Evolutionary conservation across 1,140 invertebrate species (phyloP).

Genomic region (Papilio polytes): DNA sequence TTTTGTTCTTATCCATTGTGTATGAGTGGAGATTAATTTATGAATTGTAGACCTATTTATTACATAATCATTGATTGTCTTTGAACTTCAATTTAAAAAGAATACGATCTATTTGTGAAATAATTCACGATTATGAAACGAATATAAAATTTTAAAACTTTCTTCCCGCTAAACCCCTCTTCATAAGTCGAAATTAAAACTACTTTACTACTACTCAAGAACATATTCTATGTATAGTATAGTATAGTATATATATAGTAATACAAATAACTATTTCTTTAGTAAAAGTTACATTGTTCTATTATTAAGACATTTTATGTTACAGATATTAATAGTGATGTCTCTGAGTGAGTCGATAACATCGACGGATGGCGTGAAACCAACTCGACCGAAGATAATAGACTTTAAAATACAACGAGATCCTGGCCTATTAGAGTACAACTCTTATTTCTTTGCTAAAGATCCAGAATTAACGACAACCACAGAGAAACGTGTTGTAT

Average conservation of each 20-base stretch:
- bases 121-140: not conserved
- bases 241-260: too few species aligned
- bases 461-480: not conserved
- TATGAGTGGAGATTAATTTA: not conserved
- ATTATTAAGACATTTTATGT: not conserved
- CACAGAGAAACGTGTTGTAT: not conserved
- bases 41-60: not conserved
- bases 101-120: not conserved
- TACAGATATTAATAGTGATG: conserved; percentile 10
- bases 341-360: conserved; percentile 9
- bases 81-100: not conserved
- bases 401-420: conserved; percentile 15
- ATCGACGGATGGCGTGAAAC: not conserved
- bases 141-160: not conserved
- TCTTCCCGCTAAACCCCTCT: not conserved
- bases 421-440: not conserved
- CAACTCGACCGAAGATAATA: not conserved
- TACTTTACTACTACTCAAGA: too few species aligned
- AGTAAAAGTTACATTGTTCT: not conserved
- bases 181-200: not conserved
- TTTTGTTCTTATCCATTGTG: not conserved
- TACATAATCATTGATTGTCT: not conserved
- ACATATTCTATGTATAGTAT: too few species aligned
- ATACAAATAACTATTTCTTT: not conserved
- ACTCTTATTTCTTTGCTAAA: not conserved